Evolutionary conservation across 2,797 vertebrate species (phyloP), one percentile per base, ranked within the genome.

Genomic region (Ceryle rudis): DNA sequence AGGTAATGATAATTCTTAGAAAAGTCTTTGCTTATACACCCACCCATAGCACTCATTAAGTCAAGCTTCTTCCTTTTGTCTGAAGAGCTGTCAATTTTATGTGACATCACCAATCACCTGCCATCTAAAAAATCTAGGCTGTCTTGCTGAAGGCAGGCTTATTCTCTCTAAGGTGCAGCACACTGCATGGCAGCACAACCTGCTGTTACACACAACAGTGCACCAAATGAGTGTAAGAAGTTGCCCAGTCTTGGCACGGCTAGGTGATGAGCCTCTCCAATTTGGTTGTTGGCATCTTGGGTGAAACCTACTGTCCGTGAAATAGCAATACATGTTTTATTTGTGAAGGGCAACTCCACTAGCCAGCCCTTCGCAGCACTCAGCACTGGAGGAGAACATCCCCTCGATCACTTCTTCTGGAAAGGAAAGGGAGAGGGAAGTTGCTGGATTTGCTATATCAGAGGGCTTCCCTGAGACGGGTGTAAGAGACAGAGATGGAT

Each of bases 31-130:
- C 95, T 97, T 90, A 73, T 93, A 95, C 95, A 96, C 94, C 97
- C 95, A 97, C 95, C 95, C 91, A 61, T 52, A 64, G 94, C 90
- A 93, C 92, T 97, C 95, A 96, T 97, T 96, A 96, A 95, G 90
- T 97, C 95, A 93, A 94, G 66, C 79, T 95, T 66, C 86, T 90
- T 87, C 86, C 78, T 96, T 95, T 97, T 92, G 91, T 96, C 94
- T 96, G 93, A 92, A 62, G 60, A 64, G 89, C 96, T 97, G 95
- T 96, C 96, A 97, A 93, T 97, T 97, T 81, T 83, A 89, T 13
- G 86, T 97, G 94, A 89, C 95, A 96, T 97, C 94, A 97, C 95
- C 95, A 87, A 96, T 95, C 95, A 96, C 28, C 89, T 96, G 94
- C 94, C 88, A 92, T 20, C 90, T 92, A 3, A 93, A 81, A 93